Conservation (phyloP, 2,888 invertebrate species). For the Campoplex capitator region DNA sequence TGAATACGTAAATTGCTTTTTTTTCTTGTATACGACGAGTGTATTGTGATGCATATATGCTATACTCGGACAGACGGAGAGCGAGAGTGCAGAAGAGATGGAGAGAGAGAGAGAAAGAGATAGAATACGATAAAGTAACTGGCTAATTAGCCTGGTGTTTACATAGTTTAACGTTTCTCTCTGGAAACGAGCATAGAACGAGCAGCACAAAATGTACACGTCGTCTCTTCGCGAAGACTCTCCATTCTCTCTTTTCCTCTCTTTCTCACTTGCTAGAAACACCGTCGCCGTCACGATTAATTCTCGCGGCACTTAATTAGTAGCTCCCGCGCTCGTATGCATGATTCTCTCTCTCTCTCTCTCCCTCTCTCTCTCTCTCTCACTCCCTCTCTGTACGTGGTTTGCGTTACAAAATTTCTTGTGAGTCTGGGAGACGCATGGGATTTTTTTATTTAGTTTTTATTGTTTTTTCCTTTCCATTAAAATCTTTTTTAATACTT, state of each 20-base stretch:
- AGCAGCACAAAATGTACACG: conserved; percentile 60
- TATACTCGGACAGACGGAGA: neutral
- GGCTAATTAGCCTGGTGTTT: conserved; percentile 81
- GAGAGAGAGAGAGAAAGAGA: neutral
- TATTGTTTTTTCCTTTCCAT: conserved; percentile 32
- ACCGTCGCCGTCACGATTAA: conserved; percentile 75
- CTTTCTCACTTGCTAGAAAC: conserved; percentile 52
- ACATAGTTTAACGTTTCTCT: conserved; percentile 78
- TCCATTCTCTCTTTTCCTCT: conserved; percentile 30
- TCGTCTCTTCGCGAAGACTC: conserved; percentile 51
- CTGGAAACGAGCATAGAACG: conserved; percentile 60
- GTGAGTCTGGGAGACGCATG: neutral
- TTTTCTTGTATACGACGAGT: neutral
- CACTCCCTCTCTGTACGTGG: conserved; percentile 33
- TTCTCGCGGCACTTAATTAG: conserved; percentile 81
- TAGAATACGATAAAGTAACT: conserved; percentile 77
- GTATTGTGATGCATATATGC: neutral
- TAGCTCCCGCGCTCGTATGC: conserved; percentile 70
- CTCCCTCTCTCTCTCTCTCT: neutral
- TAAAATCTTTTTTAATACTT: conserved; percentile 18
- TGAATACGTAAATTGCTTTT: conserved; percentile 29
- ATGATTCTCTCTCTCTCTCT: conserved; percentile 51
- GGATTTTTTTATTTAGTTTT: conserved; percentile 13
- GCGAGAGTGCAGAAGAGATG: neutral
- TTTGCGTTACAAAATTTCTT: conserved; percentile 37